Evolutionary conservation across 2,797 vertebrate species (phyloP), one percentile per base, ranked within the genome.

Genomic region (Sebastes ruberrimus): DNA sequence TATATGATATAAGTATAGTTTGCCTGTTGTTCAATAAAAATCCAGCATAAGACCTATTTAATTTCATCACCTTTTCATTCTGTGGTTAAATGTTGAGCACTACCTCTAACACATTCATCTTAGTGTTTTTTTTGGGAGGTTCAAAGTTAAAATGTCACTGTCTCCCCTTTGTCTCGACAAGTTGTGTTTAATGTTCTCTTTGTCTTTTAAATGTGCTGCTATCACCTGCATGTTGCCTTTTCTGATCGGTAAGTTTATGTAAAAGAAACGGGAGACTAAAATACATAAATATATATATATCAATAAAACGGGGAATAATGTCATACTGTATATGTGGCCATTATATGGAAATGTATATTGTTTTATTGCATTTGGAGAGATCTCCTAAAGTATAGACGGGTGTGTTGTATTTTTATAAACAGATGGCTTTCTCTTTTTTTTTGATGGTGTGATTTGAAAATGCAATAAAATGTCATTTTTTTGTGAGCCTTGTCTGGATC

Each of bases 181-280:
- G 27, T 77, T 71, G 56, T 84, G 81, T 85, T 83, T 35, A 82
- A 84, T 76, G 64, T 87, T 86, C 53, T 71, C 49, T 74, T 62
- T 83, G 74, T 81, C 71, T 89, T 86, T 85, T 85, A 71, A 89
- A 87, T 87, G 89, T 94, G 92, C 92, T 94, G 92, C 93, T 94
- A 80, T 92, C 83, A 85, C 86, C 81, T 95, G 94, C 94, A 95
- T 95, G 94, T 93, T 94, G 93, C 92, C 92, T 94, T 95, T 92
- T 90, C 73, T 87, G 76, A 68, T 83, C 11, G 38, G 83, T 75
- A 1, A n/a, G 70, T 85, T 86, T 57, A 78, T 78, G 84, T 90
- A 38, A 67, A 78, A 82, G 65, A 84, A 28, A 56, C 2, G 22
- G 59, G 46, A 82, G 60, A 67, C 35, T 66, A 49, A 79, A 61